Evolutionary conservation across 2,888 invertebrate genomes (phyloP), one percentile per base, ranked within the genome.

Genomic region (Heliconius charithonia): DNA sequence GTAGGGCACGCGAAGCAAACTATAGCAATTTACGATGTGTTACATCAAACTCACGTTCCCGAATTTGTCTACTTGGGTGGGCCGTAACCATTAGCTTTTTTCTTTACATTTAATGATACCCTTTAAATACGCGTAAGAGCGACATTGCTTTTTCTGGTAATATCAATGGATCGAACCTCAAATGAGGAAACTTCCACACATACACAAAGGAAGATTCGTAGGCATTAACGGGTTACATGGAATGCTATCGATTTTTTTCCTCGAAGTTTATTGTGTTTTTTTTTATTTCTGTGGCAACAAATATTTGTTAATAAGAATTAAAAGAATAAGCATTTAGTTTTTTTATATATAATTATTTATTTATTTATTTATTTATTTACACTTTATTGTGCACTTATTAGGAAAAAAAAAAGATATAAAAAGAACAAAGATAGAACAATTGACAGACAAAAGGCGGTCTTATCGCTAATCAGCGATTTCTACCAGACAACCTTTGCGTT

Each of bases 51-150:
- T 90, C 90, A 89, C 90, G 91, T 90, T 89, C 87, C 88, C 84
- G 88, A 91, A 90, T 90, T 88, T 88, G 85, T 87, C 94, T 86
- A 86, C 94, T 90, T 94, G 94, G 94, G 94, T 94, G 94, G 94
- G 86, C 93, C 85, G 82, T 90, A 89, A 89, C 88, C 89, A 92
- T 93, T 93, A 91, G 88, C 85, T 81, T 93, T 94, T 93, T 93
- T 92, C 86, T 89, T 86, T 87, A 86, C 84, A 86, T 90, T 92
- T 92, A 92, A 93, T 91, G 92, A 88, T 89, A 88, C 86, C 86
- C 87, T 85, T 89, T 87, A 88, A 91, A 87, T 80, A 86, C 85
- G 83, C 82, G 89, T 89, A 90, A 90, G 89, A 87, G 89, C 86
- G 84, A 85, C 85, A 83, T 83, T 83, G 87, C 86, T 86, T 84